A percentile compares a stretch with the other conserved stretches of the same genome.
phyloP scores from a whole-genome alignment of 2,797 vertebrate species.

The Petrocephalus schoutedeni region DNA sequence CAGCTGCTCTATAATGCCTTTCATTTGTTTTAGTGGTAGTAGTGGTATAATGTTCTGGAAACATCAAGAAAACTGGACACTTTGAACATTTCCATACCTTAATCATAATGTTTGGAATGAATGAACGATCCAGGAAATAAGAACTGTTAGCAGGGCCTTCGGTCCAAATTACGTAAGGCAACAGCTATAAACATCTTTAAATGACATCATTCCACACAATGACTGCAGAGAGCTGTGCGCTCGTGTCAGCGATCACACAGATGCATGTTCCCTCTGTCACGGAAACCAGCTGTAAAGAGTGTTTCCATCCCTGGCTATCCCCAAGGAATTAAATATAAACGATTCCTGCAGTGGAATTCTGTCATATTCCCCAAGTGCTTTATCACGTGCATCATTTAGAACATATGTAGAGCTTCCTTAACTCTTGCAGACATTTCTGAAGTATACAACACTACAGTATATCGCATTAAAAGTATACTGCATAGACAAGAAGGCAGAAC shows the following conservation, averaged over 20 bases:
- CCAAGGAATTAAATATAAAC: conserved; percentile 2
- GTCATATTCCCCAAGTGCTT: conserved; percentile 17
- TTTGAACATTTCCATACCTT: neutral
- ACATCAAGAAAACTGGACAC: neutral
- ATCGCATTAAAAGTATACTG: neutral
- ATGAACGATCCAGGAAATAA: neutral
- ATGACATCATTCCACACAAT: neutral
- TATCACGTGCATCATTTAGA: neutral
- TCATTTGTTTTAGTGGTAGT: neutral
- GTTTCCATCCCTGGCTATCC: neutral
- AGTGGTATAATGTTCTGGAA: neutral
- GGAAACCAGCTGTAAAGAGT: neutral
- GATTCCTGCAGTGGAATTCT: neutral
- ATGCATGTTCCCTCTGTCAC: neutral
- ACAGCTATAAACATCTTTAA: neutral
- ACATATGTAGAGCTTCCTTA: neutral
- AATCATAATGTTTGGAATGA: neutral
- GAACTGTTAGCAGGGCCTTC: neutral
- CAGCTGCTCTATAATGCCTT: neutral
- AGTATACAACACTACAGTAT: neutral
- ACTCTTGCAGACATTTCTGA: neutral
- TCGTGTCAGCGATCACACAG: neutral
- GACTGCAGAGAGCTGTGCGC: neutral
- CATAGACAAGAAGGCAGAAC: conserved; percentile 4
- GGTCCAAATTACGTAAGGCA: neutral